Base-by-base conservation (phyloP, 2,797 vertebrate genomes). In the Gallinago solitaria region DNA sequence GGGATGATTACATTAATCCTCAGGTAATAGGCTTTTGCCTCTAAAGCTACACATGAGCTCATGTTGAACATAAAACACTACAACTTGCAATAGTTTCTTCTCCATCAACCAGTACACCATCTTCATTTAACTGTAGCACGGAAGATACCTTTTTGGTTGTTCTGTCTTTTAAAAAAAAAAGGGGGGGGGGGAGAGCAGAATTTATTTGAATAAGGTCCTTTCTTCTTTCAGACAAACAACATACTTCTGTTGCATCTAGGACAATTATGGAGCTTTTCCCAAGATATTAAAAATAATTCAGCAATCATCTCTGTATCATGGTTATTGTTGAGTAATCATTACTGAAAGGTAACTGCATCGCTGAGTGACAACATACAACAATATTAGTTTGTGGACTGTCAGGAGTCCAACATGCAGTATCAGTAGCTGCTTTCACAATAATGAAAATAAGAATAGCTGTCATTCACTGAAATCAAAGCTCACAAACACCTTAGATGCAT, bases 391-490 rank as follows among this genome's bases (percentile, higher is more conserved):
- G 51, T 77, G 68, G 35, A 79, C 54, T 76, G 53, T 60, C 88
- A 87, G 48, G 18, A 68, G 21, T 60, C 60, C 51, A 57, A 9
- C 3, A 9, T 51, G 35, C 57, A 71, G n/a, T 45, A 32, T 33
- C 64, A 71, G 57, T 63, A 83, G 47, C n/a, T 92, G 69, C 57
- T 86, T 87, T 93, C 65, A 76, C 43, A 95, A 41, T 30, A 74
- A 77, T 9, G 7, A 41, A 89, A 92, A 57, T 50, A 84, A 82
- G 61, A 88, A 78, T 15, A 87, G 23, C 25, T 77, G 51, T 48
- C 48, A 88, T 56, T 71, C 30, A 24, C 48, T n/a, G 48, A 91
- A 93, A 82, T 84, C 75, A 65, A 95, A 89, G 45, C 48, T 87
- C 60, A 80, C 33, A 83, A 59, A 47, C 41, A 61, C 32, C 12